Evolutionary conservation across 2,797 vertebrate species (phyloP), one percentile per base, ranked within the genome.

Genomic region (Fistularia commersonii): DNA sequence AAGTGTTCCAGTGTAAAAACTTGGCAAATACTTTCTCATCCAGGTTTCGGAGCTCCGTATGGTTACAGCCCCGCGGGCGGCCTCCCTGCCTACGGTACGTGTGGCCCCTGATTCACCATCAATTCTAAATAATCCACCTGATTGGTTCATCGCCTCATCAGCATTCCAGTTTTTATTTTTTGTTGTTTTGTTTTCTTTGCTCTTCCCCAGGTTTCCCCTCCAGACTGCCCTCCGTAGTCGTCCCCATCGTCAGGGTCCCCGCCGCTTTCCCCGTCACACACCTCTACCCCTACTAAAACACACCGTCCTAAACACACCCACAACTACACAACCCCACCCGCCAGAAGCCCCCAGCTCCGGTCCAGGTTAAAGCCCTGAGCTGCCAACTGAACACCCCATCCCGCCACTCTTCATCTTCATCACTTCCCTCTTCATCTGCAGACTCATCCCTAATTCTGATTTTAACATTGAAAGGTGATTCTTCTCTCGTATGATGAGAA

Each of bases 31-130:
- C 1, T 9, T n/a, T 11, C 10, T 45, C 23, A 8, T 23, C 3
- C 57, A 96, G 95, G 93, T 54, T 96, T 94, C 4, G 91, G 92
- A 66, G 82, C 93, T 58, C 93, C 93, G 0, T 97, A 95, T 8
- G 92, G 92, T 51, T 96, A 94, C 72, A 90, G 92, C 61, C 89
- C 94, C 54, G 91, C 93, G 1, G 91, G 91, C 7, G 54, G 77
- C 11, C 76, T 87, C 1, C 92, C 92, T 51, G 89, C 92, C 64
- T 96, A 95, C 62, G 92, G 95, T 96, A 93, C 48, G 90, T 32
- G 39, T 8, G 4, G 31, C 6, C 0, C 11, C 34, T 38, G 6
- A 66, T 60, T 49, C 51, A 32, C 52, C 43, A 57, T 70, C 57
- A 54, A 23, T 23, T 23, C 23, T 23, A 2, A 23, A 23, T 2